Evolutionary conservation across 2,888 invertebrate species (phyloP), one percentile per base, ranked within the genome.

Genomic region (Argyra leucocephala): DNA sequence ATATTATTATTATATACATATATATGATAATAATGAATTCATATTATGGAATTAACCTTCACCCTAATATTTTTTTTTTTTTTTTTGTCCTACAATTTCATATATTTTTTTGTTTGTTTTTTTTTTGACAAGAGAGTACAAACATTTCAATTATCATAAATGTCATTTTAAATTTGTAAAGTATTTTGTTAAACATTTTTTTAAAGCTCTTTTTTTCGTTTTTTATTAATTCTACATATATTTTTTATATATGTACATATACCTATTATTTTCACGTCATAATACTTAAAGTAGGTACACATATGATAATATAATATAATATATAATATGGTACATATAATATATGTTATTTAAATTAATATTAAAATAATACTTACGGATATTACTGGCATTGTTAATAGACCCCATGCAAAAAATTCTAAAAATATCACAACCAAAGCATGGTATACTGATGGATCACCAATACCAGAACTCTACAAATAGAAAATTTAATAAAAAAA

Each of bases 401-500:
- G 85, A 65, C 99, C 99, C 98, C 99, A 99, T 72, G 98, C 96
- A 83, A 99, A 99, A 83, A 98, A 99, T 83, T 99, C 99, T 81
- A 99, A 84, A 84, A 99, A 99, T 82, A 99, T 99, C 76, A 99
- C 96, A 78, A 99, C 91, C 79, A 99, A 83, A 69, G 99, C 99
- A 87, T 99, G 99, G 82, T 95, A 96, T 69, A 99, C 91, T 78
- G 94, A 95, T 70, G 99, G 96, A 80, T 91, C 90, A 71, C 95
- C 95, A 77, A 95, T 89, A 72, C 93, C 93, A 74, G 88, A 88
- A 73, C 86, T 87, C 88, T 89, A 83, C 65, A 85, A 84, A 69
- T 70, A 73, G 70, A 73, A 70, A 65, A 73, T 70, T 69, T 69
- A 64, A 67, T 70, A 71, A 71, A 69, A 70, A 63, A 66, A 69